Evolutionary conservation across 2,113 vertebrate genomes (phyloP), one percentile per base, ranked within the genome.

Genomic region (Austrofundulus limnaeus): DNA sequence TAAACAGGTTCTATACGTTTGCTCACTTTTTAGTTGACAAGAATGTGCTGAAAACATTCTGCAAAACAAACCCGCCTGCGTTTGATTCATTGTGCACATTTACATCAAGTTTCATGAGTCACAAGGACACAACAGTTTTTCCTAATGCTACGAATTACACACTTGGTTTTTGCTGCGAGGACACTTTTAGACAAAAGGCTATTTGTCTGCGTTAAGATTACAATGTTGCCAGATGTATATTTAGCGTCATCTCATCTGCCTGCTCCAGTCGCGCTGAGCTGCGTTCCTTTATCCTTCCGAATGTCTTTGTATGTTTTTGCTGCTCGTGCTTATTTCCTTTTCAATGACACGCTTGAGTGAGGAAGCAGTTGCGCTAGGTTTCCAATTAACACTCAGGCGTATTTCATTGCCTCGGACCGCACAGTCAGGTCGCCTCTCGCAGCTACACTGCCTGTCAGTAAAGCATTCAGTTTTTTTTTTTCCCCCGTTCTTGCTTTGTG

Each of bases 381-480:
- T 86, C 82, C 84, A 84, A 87, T 90, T 91, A 89, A 89, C 84
- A 81, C 81, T 71, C 59, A 16, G 61, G 62, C 77, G 37, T 77
- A 74, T 86, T 87, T 85, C 68, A 56, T 66, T 57, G 66, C 48
- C n/a, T 20, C 23, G 64, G 75, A 68, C 77, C 52, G 70, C 57
- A 23, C 47, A n/a, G 54, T 54, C 48, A 20, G 49, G 61, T 69
- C 23, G 47, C 61, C 52, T 66, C 75, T 69, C 65, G 72, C 79
- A 52, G 60, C 66, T n/a, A 16, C 31, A 59, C 45, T 28, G 43
- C 23, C 24, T 61, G 28, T 38, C 60, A 66, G 55, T 66, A 68
- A 77, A 52, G 67, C 66, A 60, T 70, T 80, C 53, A 81, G 21
- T 73, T 80, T 74, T 79, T 75, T n/a, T n/a, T n/a, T n/a, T n/a